Evolutionary conservation across 2,113 vertebrate genomes (phyloP).

Genomic region (Tautogolabrus adspersus): DNA sequence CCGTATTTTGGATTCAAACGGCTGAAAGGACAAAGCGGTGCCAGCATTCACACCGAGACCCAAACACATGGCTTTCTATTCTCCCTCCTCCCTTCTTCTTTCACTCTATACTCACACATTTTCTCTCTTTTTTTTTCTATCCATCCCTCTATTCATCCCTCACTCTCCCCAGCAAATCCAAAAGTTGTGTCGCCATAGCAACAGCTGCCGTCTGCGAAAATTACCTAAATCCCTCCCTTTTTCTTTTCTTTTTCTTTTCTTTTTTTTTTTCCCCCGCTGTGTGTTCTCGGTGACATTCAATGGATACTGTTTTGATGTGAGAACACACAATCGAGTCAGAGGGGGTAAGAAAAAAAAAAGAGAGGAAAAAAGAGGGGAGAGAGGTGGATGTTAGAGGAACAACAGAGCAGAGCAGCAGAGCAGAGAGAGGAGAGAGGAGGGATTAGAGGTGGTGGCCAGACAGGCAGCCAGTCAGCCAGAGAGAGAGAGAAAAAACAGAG

Average conservation of each 20-base stretch:
- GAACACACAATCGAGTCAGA: conserved; percentile 54
- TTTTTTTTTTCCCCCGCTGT: background rate
- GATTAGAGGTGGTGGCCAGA: conserved; percentile 76
- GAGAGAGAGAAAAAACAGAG: conserved; percentile 18
- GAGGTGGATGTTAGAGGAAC: conserved; percentile 43
- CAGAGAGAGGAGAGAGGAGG: conserved; percentile 70
- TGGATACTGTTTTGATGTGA: conserved; percentile 61
- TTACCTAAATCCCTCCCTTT: conserved; percentile 81
- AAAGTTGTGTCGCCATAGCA: conserved; percentile 87
- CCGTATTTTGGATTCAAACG: background rate
- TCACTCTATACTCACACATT: conserved; percentile 22
- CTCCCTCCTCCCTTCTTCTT: background rate
- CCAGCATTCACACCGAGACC: conserved; percentile 14
- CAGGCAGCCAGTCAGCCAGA: conserved; percentile 59
- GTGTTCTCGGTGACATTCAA: conserved; percentile 60
- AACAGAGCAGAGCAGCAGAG: conserved; percentile 56
- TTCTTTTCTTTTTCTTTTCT: conserved; percentile 1
- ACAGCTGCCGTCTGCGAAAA: conserved; percentile 84
- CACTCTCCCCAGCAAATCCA: conserved; percentile 73
- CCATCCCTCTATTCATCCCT: conserved; percentile 73
- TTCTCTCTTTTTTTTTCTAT: conserved; percentile 42
- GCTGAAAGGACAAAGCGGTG: conserved; percentile 3
- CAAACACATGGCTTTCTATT: conserved; percentile 14
- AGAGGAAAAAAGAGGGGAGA: background rate
- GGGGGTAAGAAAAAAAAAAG: background rate